Evolutionary conservation across 1,140 invertebrate genomes (phyloP).

Genomic region (Aphidius ervi): DNA sequence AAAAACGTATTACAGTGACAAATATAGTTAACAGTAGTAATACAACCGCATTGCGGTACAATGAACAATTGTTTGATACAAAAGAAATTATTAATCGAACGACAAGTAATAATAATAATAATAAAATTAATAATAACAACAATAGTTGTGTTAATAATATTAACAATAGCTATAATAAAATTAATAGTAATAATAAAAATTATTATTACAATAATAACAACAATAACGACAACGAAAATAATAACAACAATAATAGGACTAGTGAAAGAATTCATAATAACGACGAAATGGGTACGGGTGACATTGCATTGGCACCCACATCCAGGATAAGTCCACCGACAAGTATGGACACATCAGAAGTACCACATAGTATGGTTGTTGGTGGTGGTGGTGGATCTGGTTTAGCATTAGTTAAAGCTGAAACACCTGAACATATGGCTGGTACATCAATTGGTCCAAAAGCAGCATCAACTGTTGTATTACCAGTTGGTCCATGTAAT

Average conservation of each 20-base stretch:
- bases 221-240: slow-evolving; percentile 23
- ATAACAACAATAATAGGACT: slow-evolving; percentile 24
- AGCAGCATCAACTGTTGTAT: slow-evolving; percentile 26
- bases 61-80: slow-evolving; percentile 45
- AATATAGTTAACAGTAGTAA: slow-evolving; percentile 32
- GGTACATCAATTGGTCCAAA: slow-evolving; percentile 35
- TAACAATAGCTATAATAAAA: slow-evolving; percentile 37
- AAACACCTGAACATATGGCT: slow-evolving; percentile 40
- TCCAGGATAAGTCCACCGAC: slow-evolving; percentile 27
- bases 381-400: slow-evolving; percentile 24
- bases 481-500: slow-evolving; percentile 30
- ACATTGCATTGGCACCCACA: slow-evolving; percentile 24
- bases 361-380: slow-evolving; percentile 23
- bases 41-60: slow-evolving; percentile 46
- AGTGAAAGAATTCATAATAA: not conserved
- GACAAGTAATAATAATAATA: not conserved
- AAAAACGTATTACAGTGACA: slow-evolving; percentile 43
- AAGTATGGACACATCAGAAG: slow-evolving; percentile 32
- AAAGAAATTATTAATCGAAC: slow-evolving; percentile 24
- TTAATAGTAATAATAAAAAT: slow-evolving; percentile 21
- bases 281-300: slow-evolving; percentile 18
- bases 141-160: not conserved
- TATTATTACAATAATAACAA: slow-evolving; percentile 5
- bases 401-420: slow-evolving; percentile 41
- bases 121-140: not conserved